phyloP scores from a whole-genome alignment of 2,113 vertebrate genomes.

The Jacana jacana region DNA sequence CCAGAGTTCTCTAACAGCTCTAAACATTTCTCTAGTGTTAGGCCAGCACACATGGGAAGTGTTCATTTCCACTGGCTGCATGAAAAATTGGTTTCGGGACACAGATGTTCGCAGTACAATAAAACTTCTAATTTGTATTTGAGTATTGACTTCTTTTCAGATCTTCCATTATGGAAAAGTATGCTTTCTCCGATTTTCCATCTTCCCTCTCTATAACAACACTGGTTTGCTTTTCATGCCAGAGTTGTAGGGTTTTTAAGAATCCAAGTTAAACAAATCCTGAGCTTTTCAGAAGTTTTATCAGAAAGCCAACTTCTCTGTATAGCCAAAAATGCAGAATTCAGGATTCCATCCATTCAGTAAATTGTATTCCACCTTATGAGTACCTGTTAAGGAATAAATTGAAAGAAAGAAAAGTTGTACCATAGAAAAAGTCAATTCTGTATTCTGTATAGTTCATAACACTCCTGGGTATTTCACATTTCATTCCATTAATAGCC shows the following conservation, averaged over 20 bases:
- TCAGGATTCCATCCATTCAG: neutral
- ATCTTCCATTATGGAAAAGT: slow-evolving; percentile 51
- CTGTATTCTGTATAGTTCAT: neutral
- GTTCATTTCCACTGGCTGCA: slow-evolving; percentile 49
- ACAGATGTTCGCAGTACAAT: slow-evolving; percentile 61
- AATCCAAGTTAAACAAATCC: slow-evolving; percentile 20
- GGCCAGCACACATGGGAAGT: slow-evolving; percentile 62
- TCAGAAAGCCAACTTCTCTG: neutral
- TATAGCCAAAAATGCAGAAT: neutral
- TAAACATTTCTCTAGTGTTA: slow-evolving; percentile 54
- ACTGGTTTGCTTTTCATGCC: neutral
- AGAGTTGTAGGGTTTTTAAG: neutral
- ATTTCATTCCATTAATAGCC: neutral
- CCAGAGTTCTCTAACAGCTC: neutral
- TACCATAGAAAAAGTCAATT: neutral
- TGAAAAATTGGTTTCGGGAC: slow-evolving; percentile 40
- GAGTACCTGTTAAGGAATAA: neutral
- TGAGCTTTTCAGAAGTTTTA: neutral
- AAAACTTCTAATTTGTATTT: slow-evolving; percentile 28
- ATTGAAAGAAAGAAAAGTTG: neutral
- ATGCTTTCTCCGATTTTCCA: slow-evolving; percentile 22
- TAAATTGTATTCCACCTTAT: neutral
- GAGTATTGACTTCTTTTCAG: slow-evolving; percentile 25
- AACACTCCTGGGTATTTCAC: neutral
- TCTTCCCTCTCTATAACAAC: neutral